A percentile compares a stretch with the other conserved stretches of the same genome.
Conservation (phyloP, 2,113 vertebrate species). For the Mustela nigripes region DNA sequence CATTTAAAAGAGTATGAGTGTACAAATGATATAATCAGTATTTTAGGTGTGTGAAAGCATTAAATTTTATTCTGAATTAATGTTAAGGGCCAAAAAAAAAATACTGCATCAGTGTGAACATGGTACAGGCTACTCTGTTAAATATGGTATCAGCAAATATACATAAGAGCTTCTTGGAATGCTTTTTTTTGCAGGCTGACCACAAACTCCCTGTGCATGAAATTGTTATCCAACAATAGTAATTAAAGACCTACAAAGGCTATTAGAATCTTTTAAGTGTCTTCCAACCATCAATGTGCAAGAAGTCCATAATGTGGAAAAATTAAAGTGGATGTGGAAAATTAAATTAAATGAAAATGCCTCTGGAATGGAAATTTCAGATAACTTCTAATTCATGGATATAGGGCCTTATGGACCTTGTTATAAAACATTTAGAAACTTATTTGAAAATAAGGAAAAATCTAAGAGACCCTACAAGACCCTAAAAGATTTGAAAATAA, state of each 20-base stretch:
- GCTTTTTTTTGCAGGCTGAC: neutral
- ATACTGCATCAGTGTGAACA: neutral
- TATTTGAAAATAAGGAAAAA: neutral
- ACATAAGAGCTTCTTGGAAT: neutral
- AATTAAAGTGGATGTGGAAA: neutral
- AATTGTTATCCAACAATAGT: slow-evolving; percentile 14
- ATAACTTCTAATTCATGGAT: neutral
- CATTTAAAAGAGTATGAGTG: neutral
- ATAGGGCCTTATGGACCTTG: neutral
- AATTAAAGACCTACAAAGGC: neutral
- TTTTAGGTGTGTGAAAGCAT: neutral
- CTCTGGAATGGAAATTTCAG: neutral
- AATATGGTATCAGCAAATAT: neutral
- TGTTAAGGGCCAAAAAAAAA: neutral
- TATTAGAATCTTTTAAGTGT: neutral
- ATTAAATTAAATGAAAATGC: neutral
- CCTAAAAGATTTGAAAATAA: neutral
- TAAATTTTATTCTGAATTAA: neutral
- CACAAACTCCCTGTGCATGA: neutral
- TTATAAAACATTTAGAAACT: neutral
- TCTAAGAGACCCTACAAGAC: neutral
- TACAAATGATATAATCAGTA: neutral
- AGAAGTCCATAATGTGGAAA: neutral
- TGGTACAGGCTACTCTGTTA: neutral
- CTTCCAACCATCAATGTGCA: neutral